Base-by-base conservation (phyloP, 2,797 vertebrate species). In the Cyclopterus lumpus region DNA sequence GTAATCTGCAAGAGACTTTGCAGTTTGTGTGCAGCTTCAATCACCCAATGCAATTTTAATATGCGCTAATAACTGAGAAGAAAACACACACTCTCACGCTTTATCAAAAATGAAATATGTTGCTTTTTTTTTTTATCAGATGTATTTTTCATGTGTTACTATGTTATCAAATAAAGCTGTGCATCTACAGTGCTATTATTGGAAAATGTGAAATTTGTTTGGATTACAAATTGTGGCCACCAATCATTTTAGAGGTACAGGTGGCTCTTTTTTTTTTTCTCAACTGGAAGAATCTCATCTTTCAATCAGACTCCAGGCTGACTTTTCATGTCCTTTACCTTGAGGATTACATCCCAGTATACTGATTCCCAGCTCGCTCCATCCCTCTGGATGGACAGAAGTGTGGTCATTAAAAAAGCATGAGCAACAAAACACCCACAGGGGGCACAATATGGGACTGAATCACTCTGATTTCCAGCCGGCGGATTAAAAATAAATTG, bases 401-500 rank as follows among this genome's bases (percentile, higher is more conserved):
- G 82, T 83, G 66, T 83, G 74, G 76, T 87, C 90, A 94, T 95
- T 92, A 94, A 94, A 93, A 92, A 91, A 74, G 73, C 83, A 93
- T 94, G 92, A 93, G 88, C 77, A 74, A 79, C 67, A 74, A 91
- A 91, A 89, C 80, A 86, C 85, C 92, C 87, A 79, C 62, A 74
- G 86, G 89, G 84, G 86, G 88, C 77, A 88, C 89, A 90, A 89
- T 93, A 92, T 93, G 92, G 90, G 93, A 93, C 91, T 86, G 92
- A 91, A 89, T 92, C 89, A 80, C 83, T 93, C 77, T 80, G 88
- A 91, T 93, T 94, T 92, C 77, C 89, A 93, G 91, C 87, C 87
- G 71, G 86, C 72, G 67, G 91, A 94, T 93, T 91, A 93, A 93
- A 95, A 90, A 94, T 94, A 93, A 94, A 94, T 93, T 92, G 90